Base-by-base conservation (phyloP, 1,140 invertebrate genomes). In the Myzus persicae region DNA sequence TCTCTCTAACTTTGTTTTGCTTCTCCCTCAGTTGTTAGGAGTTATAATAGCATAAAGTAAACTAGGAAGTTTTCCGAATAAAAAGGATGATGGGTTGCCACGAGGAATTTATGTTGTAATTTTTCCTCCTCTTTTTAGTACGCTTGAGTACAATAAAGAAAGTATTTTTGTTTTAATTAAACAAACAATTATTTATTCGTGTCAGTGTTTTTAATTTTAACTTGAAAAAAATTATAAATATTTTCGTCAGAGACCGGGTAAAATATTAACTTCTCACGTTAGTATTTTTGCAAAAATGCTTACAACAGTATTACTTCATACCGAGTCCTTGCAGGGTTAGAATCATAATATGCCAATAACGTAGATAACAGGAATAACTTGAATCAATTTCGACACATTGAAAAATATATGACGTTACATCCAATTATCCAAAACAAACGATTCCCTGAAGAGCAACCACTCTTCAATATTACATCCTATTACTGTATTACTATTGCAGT, bases 141-240 rank as follows among this genome's bases (percentile, higher is more conserved):
- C 84, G 22, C 82, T 44, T 7, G 42, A 85, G 40, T 44, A 31
- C 38, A 24, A 82, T 40, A 44, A 85, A 40, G 24, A 85, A 82
- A 85, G 22, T 40, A 44, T 87, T 42, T 40, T 42, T 82, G 36
- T 82, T 82, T 82, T 26, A 87, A 87, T 44, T 87, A 87, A 46
- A 87, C 42, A 87, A 87, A 42, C 24, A 42, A 87, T 46, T 87
- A 87, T 87, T 87, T 87, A 87, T 87, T 87, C 26, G 11, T 44
- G 26, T 87, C 20, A 20, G 42, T 87, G 42, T 87, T 87, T 87
- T 87, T 44, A 44, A 87, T 87, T 87, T 87, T 44, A 31, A 87
- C 26, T 87, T 44, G 26, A 44, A 87, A 44, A 46, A 42, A 26
- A 46, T 87, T 87, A 20, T 4, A n/a, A 87, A 87, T 46, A 87